Evolutionary conservation across 2,888 invertebrate species (phyloP).

Genomic region (Chironomus tentans): DNA sequence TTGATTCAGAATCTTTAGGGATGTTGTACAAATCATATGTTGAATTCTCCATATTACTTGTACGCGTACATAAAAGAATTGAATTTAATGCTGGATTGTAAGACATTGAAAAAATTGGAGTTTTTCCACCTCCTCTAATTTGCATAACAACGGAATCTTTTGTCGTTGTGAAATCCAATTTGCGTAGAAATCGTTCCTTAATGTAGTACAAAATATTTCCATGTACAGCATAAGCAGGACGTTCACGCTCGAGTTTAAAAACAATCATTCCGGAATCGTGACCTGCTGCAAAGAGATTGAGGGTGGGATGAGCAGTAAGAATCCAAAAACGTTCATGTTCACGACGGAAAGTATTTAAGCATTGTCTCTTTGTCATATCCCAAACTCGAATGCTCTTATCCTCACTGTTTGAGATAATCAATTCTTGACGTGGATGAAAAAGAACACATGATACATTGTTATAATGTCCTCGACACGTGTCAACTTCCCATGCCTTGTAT

Average conservation of each 20-base stretch:
- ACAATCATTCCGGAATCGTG: conserved; percentile 79
- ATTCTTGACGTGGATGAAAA: conserved; percentile 94
- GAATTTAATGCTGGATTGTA: conserved; percentile 97
- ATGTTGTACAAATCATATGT: conserved; percentile 90
- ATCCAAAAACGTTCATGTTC: conserved; percentile 99
- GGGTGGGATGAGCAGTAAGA: conserved; percentile 82
- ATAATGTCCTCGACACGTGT: conserved; percentile 98
- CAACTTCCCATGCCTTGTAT: conserved; percentile 98
- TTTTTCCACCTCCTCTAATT: conserved; percentile 69
- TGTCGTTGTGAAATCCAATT: conserved; percentile 85
- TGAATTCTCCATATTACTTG: conserved; percentile 75
- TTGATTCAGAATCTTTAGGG: conserved; percentile 50
- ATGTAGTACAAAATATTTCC: conserved; percentile 92
- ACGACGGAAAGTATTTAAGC: conserved; percentile 82
- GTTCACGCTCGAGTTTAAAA: conserved; percentile 78
- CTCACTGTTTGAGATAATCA: conserved; percentile 94
- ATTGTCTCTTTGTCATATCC: conserved; percentile 94
- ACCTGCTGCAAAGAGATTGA: conserved; percentile 98
- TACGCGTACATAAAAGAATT: conserved; percentile 76
- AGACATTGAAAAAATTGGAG: conserved; percentile 75
- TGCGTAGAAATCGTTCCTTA: conserved; percentile 84
- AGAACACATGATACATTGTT: conserved; percentile 97
- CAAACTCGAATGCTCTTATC: conserved; percentile 97
- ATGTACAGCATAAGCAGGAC: conserved; percentile 91
- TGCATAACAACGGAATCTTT: conserved; percentile 92